A percentile compares a stretch with the other conserved stretches of the same genome.
phyloP scores from a whole-genome alignment of 92 coral and sea anemone species.

The Zoanthus sansibaricus region DNA sequence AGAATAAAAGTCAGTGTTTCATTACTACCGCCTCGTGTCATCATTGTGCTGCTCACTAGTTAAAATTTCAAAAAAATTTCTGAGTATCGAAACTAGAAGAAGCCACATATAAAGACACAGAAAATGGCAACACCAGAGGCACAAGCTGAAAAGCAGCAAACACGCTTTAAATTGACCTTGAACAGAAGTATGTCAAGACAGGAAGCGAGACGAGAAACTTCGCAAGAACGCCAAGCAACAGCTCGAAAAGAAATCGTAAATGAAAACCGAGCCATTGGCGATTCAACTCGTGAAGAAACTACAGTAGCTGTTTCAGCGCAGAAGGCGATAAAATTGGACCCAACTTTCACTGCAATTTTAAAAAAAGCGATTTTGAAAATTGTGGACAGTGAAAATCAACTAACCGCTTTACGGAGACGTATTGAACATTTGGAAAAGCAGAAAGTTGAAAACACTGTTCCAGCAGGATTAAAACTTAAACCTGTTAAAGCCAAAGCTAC shows the following conservation, averaged over 20 bases:
- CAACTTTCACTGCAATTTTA: slow-evolving; percentile 9
- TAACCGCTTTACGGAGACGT: not conserved
- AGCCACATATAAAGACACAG: slow-evolving; percentile 1
- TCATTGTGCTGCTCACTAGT: too few species aligned
- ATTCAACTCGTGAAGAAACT: slow-evolving; percentile 5
- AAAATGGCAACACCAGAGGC: slow-evolving; percentile 12
- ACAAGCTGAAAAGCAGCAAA: slow-evolving; percentile 13
- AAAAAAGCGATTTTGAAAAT: not conserved
- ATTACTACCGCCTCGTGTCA: too few species aligned
- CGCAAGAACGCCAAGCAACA: slow-evolving; percentile 3
- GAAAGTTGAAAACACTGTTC: not conserved
- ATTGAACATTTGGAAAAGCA: not conserved
- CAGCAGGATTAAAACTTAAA: not conserved
- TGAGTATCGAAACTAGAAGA: not conserved
- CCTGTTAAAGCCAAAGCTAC: not conserved
- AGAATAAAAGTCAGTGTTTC: too few species aligned
- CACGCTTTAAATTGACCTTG: slow-evolving; percentile 5
- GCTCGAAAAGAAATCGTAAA: slow-evolving; percentile 5
- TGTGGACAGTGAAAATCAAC: slow-evolving; percentile 13
- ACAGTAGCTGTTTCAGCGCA: slow-evolving; percentile 9
- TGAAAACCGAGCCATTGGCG: not conserved
- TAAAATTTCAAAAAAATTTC: too few species aligned
- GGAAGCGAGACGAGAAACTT: slow-evolving; percentile 10
- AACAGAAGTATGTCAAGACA: slow-evolving; percentile 6
- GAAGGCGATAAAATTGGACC: not conserved